Evolutionary conservation across 2,888 invertebrate species (phyloP).

Genomic region (Coecobrya sp.): DNA sequence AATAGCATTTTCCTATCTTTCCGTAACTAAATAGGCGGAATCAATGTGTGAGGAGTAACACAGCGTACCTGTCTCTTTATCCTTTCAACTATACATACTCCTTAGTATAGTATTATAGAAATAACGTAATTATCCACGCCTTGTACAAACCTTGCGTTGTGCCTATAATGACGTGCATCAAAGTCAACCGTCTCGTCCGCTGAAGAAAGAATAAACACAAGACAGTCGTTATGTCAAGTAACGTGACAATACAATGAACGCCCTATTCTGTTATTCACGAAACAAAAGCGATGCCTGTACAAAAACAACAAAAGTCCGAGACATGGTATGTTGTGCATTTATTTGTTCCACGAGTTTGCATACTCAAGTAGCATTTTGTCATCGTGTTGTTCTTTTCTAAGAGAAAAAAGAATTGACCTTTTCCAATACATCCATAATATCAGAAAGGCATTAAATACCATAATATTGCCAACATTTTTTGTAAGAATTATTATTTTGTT

Average conservation of each 20-base stretch:
- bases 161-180: slow-evolving; percentile 56
- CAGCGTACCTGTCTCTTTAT: not conserved
- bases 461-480: slow-evolving; percentile 5
- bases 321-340: not conserved
- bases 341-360: not conserved
- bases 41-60: not conserved
- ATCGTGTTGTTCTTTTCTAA: slow-evolving; percentile 12
- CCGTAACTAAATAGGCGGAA: not conserved
- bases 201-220: slow-evolving; percentile 36
- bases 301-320: not conserved
- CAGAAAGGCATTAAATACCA: not conserved
- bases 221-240: slow-evolving; percentile 59
- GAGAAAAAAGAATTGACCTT: slow-evolving; percentile 56
- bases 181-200: slow-evolving; percentile 58
- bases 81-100: not conserved
- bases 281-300: slow-evolving; percentile 9
- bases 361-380: not conserved
- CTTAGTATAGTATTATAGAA: slow-evolving; percentile 4
- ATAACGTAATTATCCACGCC: slow-evolving; percentile 67
- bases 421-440: slow-evolving; percentile 46
- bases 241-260: slow-evolving; percentile 65
- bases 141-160: slow-evolving; percentile 47
- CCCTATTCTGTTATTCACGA: slow-evolving; percentile 4
- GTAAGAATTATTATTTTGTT: not conserved
- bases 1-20: not conserved